Evolutionary conservation across 2,888 invertebrate genomes (phyloP), one percentile per base, ranked within the genome.

Genomic region (Xylota segnis): DNA sequence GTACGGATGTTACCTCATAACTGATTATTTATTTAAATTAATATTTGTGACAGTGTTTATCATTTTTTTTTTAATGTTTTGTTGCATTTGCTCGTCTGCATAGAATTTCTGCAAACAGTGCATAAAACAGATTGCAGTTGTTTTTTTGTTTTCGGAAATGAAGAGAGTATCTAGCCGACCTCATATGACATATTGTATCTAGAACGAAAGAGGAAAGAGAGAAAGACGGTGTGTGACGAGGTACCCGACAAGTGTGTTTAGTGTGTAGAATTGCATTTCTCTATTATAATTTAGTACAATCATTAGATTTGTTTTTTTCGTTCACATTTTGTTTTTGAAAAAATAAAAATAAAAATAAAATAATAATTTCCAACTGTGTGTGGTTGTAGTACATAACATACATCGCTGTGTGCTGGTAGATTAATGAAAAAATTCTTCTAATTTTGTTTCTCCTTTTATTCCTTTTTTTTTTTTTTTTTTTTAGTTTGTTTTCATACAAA

Each of bases 1-100:
- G 61, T 76, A 76, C 76, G 70, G 82, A 82, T 82, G 76, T 82
- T 75, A 82, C 76, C 76, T 74, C 78, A 83, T 83, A 83, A 78
- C 68, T 68, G 72, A 71, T 74, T 72, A 78, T 83, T 83, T 83
- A 74, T 83, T 83, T 83, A 74, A 78, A 68, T 72, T 58, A 71
- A 82, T 70, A 23, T 37, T 61, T 34, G 14, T 47, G 75, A 45
- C n/a, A n/a, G 74, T 74, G 68, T 63, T 71, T 52, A 23, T 70
- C 63, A n/a, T 65, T 47, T 18, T 52, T 76, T 52, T 61, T 56
- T 23, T 23, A 23, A 23, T 23, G 23, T 23, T 32, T 52, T 29
- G 5, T 50, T 65, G 40, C 47, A 47, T 12, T 72, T 74, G 78
- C 50, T 74, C 40, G 65, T 5, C 47, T 78, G 14, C 68, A 75